Evolutionary conservation across 2,888 invertebrate genomes (phyloP), one percentile per base, ranked within the genome.

Genomic region (Drosophila phalerata): DNA sequence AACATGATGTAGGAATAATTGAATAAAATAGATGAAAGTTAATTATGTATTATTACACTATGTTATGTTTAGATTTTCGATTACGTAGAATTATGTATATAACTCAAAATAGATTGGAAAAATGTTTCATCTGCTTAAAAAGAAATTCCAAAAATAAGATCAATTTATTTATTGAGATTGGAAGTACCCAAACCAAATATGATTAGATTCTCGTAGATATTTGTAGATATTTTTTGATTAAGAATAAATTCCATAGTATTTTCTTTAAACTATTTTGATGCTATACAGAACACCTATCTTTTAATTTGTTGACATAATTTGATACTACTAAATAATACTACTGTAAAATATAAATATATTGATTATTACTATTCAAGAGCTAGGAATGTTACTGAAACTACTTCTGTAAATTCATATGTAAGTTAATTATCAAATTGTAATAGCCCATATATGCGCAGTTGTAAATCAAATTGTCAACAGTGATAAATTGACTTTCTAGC

Each of bases 401-500:
- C 22, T 3, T 22, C 4, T 22, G 0, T 22, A 4, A 22, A 22
- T 22, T 22, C 22, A 22, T 22, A 4, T 22, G 22, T 4, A 22
- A 22, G 22, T 22, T 22, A 2, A 22, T 22, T 4, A 22, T 4
- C 22, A 22, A 22, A 22, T 22, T 3, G 22, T 22, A 0, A 22
- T 4, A 22, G 22, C 22, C 22, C 22, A 22, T 22, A 22, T 2
- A 22, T 22, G 30, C 32, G 47, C 47, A 47, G 2, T 17, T 6
- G 17, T 48, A 48, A 48, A 11, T 19, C 13, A 48, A 32, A 45
- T 6, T 47, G 47, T 30, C 15, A 28, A 17, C 47, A 30, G 28
- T 53, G 15, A 53, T 28, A 22, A 38, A 53, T 53, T 17, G 37
- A 3, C 15, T 17, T 37, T 28, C 38, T n/a, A 37, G 37, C 38